phyloP scores from a whole-genome alignment of 2,888 invertebrate genomes.

The Calephelis perditalis region DNA sequence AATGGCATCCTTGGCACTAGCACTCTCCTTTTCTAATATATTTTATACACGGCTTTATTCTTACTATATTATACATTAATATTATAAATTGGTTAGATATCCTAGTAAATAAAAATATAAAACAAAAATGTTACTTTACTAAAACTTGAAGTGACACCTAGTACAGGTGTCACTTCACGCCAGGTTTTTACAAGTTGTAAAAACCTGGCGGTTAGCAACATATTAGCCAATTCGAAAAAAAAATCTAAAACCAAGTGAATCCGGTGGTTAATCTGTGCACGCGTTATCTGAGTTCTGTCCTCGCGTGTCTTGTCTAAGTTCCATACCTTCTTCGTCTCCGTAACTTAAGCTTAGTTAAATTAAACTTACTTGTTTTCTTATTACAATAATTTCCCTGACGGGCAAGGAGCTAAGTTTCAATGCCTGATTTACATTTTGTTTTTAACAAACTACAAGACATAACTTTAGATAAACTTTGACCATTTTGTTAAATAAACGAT shows the following conservation, averaged over 20 bases:
- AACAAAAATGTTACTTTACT: too few species aligned
- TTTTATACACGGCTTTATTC: too few species aligned
- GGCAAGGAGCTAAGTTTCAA: constrained; percentile 25
- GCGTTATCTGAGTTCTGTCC: constrained; percentile 30
- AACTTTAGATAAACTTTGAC: constrained; percentile 7
- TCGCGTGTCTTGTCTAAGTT: constrained; percentile 34
- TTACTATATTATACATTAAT: too few species aligned
- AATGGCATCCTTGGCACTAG: too few species aligned
- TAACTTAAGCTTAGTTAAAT: constrained; percentile 48
- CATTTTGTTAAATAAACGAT: constrained; percentile 22
- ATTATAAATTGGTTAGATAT: too few species aligned
- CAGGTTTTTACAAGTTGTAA: too few species aligned
- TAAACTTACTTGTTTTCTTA: constrained; percentile 50
- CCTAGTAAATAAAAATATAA: too few species aligned
- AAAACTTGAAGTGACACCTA: too few species aligned
- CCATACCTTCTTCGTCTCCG: constrained; percentile 42
- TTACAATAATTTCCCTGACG: constrained; percentile 40
- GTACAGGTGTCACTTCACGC: too few species aligned
- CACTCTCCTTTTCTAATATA: too few species aligned
- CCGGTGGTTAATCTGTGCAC: constrained; percentile 34
- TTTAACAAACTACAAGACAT: constrained; percentile 18
- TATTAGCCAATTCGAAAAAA: neutral
- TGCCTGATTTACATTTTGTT: constrained; percentile 26
- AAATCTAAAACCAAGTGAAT: neutral
- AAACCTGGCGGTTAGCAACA: too few species aligned